phyloP scores from a whole-genome alignment of 1,140 invertebrate genomes.

The Tigriopus japonicus region DNA sequence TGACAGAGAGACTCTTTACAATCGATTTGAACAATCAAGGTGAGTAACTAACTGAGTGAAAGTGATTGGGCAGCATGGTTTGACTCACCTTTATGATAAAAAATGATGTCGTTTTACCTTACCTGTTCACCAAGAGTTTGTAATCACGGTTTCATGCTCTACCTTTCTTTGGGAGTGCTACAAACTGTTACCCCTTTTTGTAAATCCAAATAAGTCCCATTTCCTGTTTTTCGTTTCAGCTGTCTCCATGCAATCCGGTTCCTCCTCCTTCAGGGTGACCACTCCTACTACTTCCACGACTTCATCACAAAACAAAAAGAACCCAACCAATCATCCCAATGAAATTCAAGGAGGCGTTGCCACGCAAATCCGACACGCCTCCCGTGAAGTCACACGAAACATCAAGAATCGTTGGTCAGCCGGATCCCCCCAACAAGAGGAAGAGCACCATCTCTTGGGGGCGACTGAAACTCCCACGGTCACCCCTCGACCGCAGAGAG shows the following conservation, averaged over 20 bases:
- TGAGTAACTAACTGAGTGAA: too few relatives aligned
- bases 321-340: background rate
- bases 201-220: too few relatives aligned
- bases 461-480: background rate
- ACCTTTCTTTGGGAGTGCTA: too few relatives aligned
- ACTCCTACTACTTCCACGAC: background rate
- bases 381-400: background rate
- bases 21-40: too few relatives aligned
- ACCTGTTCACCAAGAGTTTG: too few relatives aligned
- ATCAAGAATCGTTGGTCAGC: slow-evolving; percentile 11
- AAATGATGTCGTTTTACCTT: too few relatives aligned
- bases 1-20: too few relatives aligned
- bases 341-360: background rate
- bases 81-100: too few relatives aligned
- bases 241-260: background rate
- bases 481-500: background rate
- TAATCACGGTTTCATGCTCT: too few relatives aligned
- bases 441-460: background rate
- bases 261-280: background rate
- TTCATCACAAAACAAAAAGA: background rate
- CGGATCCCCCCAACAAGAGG: background rate
- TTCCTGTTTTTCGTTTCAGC: background rate
- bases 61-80: too few relatives aligned
- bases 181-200: too few relatives aligned
- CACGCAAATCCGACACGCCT: background rate